Base-by-base conservation (phyloP, 1,140 invertebrate species). In the Heterodera schachtii region DNA sequence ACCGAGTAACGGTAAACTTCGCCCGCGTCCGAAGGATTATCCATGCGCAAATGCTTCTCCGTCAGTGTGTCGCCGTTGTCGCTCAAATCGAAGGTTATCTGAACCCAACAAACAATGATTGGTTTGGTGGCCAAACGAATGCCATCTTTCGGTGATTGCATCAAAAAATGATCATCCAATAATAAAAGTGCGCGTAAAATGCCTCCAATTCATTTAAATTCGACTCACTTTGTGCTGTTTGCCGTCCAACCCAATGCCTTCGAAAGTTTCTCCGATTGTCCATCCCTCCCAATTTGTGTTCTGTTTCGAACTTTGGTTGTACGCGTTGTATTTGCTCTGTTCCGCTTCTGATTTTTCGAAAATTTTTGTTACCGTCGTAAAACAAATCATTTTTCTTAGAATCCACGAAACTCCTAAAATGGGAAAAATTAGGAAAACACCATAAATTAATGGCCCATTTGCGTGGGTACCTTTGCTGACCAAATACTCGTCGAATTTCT, bases 401-500 rank as follows among this genome's bases (percentile, higher is more conserved):
- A 89, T 77, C 89, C 89, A 89, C 74, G 83, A 84, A 41, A 88
- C 87, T 41, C 80, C 88, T 87, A 70, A 64, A 16, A 64, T 16
- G 16, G 16, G 41, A 80, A 87, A 70, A 69, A 60, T 82, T 52
- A 2, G 49, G 49, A 52, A 52, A 31, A 31, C 31, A 31, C 0
- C 49, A 52, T 8, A 52, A 52, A 47, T 11, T 16, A 44, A 82
- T 47, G 41, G 46, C 79, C n/a, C 19, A 46, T 81, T 41, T 31
- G 9, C 13, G 41, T 46, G 21, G 11, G 46, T 31, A 83, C 85
- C 87, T 80, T 86, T 89, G 64, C 85, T 60, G 47, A 80, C 75
- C 47, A 88, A 83, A 75, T 87, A 90, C 74, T 88, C 84, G 52
- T 90, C 87, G 70, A 88, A 88, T 60, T 88, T 90, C 46, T 88